Conservation (phyloP, 2,888 invertebrate species). For the Troglohyphantes excavatus region DNA sequence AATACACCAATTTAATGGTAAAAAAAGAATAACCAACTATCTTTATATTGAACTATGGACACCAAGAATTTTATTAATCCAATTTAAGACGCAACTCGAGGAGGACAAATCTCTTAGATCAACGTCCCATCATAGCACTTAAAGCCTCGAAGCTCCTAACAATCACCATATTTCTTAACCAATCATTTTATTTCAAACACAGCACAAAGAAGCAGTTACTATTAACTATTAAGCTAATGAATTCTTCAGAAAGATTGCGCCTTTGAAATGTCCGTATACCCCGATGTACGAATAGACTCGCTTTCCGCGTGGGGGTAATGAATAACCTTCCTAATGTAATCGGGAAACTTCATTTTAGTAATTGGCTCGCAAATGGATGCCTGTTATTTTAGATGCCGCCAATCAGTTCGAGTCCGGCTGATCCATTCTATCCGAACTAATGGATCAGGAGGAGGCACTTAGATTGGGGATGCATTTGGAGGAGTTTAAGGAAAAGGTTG, state of each 20-base stretch:
- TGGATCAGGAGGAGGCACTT: slow-evolving; percentile 1
- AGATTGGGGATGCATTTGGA: neutral
- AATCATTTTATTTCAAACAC: neutral
- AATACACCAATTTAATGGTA: too few relatives aligned
- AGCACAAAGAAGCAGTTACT: neutral
- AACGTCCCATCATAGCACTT: neutral
- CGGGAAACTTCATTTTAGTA: slow-evolving; percentile 19
- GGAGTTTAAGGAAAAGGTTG: too few relatives aligned
- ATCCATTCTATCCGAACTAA: slow-evolving; percentile 13
- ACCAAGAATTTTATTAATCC: too few relatives aligned
- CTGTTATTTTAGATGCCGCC: slow-evolving; percentile 13
- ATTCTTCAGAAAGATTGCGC: neutral
- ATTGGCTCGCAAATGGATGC: slow-evolving; percentile 36
- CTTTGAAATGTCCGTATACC: slow-evolving; percentile 5
- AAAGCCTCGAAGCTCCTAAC: neutral
- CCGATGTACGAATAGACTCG: neutral
- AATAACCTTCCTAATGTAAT: slow-evolving; percentile 6
- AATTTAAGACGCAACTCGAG: too few relatives aligned
- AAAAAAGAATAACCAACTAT: too few relatives aligned
- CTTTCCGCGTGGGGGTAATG: neutral
- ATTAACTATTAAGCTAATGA: slow-evolving; percentile 2
- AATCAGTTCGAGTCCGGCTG: neutral
- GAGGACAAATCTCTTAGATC: too few relatives aligned
- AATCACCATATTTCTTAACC: neutral
- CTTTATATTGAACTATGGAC: too few relatives aligned